Conservation (phyloP, 2,113 vertebrate species). For the Mohoua ochrocephala region DNA sequence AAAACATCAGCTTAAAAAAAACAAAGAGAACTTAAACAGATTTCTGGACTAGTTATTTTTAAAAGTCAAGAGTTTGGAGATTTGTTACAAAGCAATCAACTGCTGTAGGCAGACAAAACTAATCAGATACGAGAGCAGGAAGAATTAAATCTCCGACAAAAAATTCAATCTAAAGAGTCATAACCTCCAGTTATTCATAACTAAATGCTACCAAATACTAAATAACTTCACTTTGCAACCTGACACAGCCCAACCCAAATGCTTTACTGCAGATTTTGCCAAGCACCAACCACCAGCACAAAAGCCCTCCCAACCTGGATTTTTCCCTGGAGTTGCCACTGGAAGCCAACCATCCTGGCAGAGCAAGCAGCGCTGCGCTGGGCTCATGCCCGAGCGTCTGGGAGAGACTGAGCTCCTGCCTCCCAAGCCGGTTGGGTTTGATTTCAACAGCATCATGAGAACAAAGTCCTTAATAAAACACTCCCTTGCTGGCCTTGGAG, state of each 20-base stretch:
- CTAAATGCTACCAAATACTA: not conserved
- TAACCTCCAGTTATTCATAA: not conserved
- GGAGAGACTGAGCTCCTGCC: not conserved
- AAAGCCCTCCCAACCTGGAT: not conserved
- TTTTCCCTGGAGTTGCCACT: not conserved
- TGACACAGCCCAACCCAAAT: not conserved
- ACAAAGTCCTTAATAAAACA: not conserved
- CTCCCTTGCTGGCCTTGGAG: not conserved
- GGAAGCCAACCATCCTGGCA: constrained; percentile 8
- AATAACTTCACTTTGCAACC: not conserved
- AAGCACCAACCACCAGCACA: not conserved
- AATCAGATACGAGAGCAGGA: not conserved
- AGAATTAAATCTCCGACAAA: not conserved
- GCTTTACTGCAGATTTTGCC: not conserved
- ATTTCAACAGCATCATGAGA: not conserved
- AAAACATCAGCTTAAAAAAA: not conserved
- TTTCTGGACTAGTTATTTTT: not conserved
- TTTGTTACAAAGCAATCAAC: not conserved
- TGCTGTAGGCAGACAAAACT: not conserved
- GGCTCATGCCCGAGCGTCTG: not conserved
- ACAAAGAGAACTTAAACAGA: not conserved
- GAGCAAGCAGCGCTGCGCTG: rapidly evolving
- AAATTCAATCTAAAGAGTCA: not conserved
- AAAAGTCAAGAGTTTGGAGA: not conserved
- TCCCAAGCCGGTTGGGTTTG: not conserved